Evolutionary conservation across 2,888 invertebrate genomes (phyloP).

Genomic region (Sthenelais limicola): DNA sequence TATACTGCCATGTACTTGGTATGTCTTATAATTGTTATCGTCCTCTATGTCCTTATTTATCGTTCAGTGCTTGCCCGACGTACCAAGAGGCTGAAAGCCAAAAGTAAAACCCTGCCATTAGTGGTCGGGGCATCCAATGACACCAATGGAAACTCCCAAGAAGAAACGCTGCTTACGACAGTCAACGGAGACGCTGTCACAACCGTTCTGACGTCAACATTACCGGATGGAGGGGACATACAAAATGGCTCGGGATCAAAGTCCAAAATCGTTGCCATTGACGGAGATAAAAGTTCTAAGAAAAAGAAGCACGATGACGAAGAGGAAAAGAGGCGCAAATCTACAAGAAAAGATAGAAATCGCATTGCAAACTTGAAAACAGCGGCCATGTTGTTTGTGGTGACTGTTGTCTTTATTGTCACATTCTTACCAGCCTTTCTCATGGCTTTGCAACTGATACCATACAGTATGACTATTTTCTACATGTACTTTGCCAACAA

Average conservation of each 20-base stretch:
- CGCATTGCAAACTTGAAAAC: slow-evolving; percentile 66
- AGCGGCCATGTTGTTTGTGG: slow-evolving; percentile 70
- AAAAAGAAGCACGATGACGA: slow-evolving; percentile 55
- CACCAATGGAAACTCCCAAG: slow-evolving; percentile 37
- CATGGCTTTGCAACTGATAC: slow-evolving; percentile 58
- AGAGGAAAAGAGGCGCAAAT: slow-evolving; percentile 44
- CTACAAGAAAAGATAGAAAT: slow-evolving; percentile 50
- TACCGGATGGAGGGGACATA: background rate
- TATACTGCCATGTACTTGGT: slow-evolving; percentile 66
- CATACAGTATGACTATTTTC: slow-evolving; percentile 64
- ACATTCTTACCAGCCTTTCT: slow-evolving; percentile 68
- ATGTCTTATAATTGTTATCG: slow-evolving; percentile 67
- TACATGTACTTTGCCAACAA: slow-evolving; percentile 72
- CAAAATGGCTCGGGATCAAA: slow-evolving; percentile 3
- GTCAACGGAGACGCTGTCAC: slow-evolving; percentile 52
- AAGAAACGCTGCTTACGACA: slow-evolving; percentile 52
- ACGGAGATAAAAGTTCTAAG: too few species aligned
- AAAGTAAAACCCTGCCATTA: slow-evolving; percentile 48
- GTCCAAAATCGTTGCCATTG: too few species aligned
- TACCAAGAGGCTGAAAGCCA: slow-evolving; percentile 47
- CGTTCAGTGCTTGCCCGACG: slow-evolving; percentile 59
- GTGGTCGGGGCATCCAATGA: slow-evolving; percentile 38
- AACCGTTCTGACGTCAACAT: too few species aligned
- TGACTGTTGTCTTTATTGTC: slow-evolving; percentile 68
- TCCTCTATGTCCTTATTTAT: slow-evolving; percentile 69